Evolutionary conservation across 2,797 vertebrate species (phyloP).

Genomic region (Triplophysa yarkandensis): DNA sequence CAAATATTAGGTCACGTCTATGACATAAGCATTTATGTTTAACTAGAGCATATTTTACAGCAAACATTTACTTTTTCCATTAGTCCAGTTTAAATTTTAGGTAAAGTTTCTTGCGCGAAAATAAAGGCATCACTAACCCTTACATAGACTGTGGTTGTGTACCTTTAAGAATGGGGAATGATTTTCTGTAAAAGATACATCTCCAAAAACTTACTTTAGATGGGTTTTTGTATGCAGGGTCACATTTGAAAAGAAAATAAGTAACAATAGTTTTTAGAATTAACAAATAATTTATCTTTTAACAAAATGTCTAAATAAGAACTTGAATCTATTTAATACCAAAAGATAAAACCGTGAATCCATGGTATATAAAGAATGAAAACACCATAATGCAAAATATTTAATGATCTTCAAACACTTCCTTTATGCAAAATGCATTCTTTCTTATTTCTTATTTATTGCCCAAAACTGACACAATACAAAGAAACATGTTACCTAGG

Average conservation of each 20-base stretch:
- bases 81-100: not conserved
- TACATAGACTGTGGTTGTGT: not conserved
- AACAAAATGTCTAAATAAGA: no score
- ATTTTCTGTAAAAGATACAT: no score
- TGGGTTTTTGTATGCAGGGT: no score
- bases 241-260: no score
- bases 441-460: not conserved
- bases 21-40: constrained; percentile 34
- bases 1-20: constrained; percentile 17
- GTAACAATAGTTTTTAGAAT: no score
- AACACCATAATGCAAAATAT: not conserved
- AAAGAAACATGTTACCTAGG: constrained; percentile 59
- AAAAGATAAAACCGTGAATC: not conserved
- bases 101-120: not conserved
- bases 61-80: not conserved
- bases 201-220: no score
- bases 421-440: no score
- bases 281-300: no score
- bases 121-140: not conserved
- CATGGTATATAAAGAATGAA: not conserved
- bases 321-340: no score
- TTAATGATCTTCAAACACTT: not conserved
- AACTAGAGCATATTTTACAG: not conserved
- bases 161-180: not conserved
- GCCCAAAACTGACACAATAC: no score